A percentile compares a stretch with the other conserved stretches of the same genome.
Evolutionary conservation across 2,888 invertebrate species (phyloP).

Genomic region (Cacoxenus indagator): DNA sequence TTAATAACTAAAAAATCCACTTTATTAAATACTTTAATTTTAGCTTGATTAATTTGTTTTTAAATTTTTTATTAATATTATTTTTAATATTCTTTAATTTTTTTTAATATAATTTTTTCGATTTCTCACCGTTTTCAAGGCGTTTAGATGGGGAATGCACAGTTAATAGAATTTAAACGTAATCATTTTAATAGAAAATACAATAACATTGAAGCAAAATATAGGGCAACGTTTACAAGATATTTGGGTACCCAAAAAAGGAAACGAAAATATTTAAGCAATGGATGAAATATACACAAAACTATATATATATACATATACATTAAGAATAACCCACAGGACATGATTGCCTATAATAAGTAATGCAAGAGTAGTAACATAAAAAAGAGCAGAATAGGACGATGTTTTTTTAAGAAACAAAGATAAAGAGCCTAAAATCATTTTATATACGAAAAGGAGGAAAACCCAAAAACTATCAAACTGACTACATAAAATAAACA

Average conservation of each 20-base stretch:
- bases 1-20: too few relatives aligned
- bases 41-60: too few relatives aligned
- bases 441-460: conserved; percentile 46
- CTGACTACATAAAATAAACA: conserved; percentile 45
- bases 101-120: too few relatives aligned
- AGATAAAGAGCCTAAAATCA: too few relatives aligned
- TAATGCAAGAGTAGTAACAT: neutral
- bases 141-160: neutral
- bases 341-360: conserved; percentile 14
- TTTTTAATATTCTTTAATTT: too few relatives aligned
- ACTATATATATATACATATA: conserved; percentile 36
- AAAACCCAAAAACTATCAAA: conserved; percentile 12
- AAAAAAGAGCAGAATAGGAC: neutral
- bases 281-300: conserved; percentile 44
- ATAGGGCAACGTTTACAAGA: conserved; percentile 63
- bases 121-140: neutral
- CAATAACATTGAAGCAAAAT: conserved; percentile 44
- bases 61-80: too few relatives aligned
- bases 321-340: conserved; percentile 22
- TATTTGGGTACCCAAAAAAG: conserved; percentile 44
- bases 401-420: conserved; percentile 23
- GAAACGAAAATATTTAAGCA: conserved; percentile 46
- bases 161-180: neutral
- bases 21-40: too few relatives aligned
- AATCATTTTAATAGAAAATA: conserved; percentile 30